Percentiles rank a stretch among this genome's conserved stretches.
phyloP scores from a whole-genome alignment of 2,797 vertebrate species.

The Leptatherina wallacei region DNA sequence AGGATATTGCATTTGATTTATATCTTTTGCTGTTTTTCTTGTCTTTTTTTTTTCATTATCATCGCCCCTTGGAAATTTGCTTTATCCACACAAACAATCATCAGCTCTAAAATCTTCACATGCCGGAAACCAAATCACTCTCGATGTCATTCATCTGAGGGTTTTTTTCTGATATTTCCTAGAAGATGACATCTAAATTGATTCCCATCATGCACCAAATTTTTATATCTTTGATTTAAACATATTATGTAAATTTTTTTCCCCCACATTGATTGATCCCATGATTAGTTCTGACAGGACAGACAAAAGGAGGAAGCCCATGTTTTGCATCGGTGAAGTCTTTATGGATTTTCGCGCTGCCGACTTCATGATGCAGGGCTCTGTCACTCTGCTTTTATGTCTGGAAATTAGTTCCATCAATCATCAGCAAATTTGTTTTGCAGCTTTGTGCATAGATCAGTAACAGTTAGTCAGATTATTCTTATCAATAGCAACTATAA shows the following conservation, averaged over 20 bases:
- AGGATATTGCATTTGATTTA: neutral
- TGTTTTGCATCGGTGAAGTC: constrained; percentile 58
- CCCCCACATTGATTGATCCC: constrained; percentile 48
- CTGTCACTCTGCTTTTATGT: constrained; percentile 38
- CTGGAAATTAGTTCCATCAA: constrained; percentile 58
- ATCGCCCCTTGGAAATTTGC: constrained; percentile 4
- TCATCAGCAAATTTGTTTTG: constrained; percentile 47
- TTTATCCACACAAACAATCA: neutral
- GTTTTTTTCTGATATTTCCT: constrained; percentile 37
- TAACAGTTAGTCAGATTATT: constrained; percentile 32
- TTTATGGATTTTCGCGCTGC: constrained; percentile 30
- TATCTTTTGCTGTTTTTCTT: neutral
- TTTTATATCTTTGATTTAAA: constrained; percentile 66
- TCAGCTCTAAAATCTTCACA: constrained; percentile 31
- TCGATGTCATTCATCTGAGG: constrained; percentile 40
- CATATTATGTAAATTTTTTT: constrained; percentile 62
- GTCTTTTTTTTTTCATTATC: neutral
- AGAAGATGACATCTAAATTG: constrained; percentile 58
- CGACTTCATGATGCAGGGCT: constrained; percentile 36
- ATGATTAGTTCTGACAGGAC: constrained; percentile 73
- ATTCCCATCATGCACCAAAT: constrained; percentile 42
- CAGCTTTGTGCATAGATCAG: constrained; percentile 47
- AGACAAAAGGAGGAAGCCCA: constrained; percentile 47
- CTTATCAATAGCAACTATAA: constrained; percentile 36
- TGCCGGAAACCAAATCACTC: constrained; percentile 36